Conservation (phyloP, 2,888 invertebrate genomes). For the Protonemura montana region DNA sequence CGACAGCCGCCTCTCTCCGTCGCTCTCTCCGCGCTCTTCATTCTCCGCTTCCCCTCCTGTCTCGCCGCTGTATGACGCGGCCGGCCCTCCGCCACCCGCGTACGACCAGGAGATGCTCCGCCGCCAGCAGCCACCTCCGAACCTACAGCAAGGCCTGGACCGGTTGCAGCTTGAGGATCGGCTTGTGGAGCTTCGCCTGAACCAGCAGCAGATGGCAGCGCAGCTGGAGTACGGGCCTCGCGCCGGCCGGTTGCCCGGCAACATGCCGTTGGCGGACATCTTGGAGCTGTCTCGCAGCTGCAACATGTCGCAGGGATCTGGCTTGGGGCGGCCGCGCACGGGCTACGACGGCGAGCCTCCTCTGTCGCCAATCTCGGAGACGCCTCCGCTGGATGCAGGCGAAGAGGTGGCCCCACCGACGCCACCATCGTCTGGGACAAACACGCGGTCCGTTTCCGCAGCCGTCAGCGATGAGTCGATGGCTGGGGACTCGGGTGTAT, state of each 20-base stretch:
- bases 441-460: slow-evolving; percentile 90
- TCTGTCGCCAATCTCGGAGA: slow-evolving; percentile 86
- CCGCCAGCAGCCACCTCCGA: slow-evolving; percentile 60
- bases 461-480: slow-evolving; percentile 98
- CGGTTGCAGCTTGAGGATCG: slow-evolving; percentile 57
- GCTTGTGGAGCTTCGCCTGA: slow-evolving; percentile 66
- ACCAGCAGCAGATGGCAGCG: slow-evolving; percentile 57
- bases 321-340: slow-evolving; percentile 63
- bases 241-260: slow-evolving; percentile 41
- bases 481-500: slow-evolving; percentile 93
- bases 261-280: slow-evolving; percentile 46
- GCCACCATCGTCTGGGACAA: slow-evolving; percentile 67
- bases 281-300: slow-evolving; percentile 55
- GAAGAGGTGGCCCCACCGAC: slow-evolving; percentile 49
- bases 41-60: slow-evolving; percentile 87
- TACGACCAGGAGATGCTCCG: slow-evolving; percentile 74
- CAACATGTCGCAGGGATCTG: slow-evolving; percentile 68
- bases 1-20: slow-evolving; percentile 81
- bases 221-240: slow-evolving; percentile 46
- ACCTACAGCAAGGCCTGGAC: slow-evolving; percentile 50
- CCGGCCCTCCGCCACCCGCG: slow-evolving; percentile 63
- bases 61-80: slow-evolving; percentile 70
- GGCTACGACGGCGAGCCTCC: slow-evolving; percentile 64
- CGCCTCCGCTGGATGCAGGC: slow-evolving; percentile 65
- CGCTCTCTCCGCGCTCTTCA: slow-evolving; percentile 84